Conservation (phyloP, 2,113 vertebrate genomes). For the Chlamydotis undulata region DNA sequence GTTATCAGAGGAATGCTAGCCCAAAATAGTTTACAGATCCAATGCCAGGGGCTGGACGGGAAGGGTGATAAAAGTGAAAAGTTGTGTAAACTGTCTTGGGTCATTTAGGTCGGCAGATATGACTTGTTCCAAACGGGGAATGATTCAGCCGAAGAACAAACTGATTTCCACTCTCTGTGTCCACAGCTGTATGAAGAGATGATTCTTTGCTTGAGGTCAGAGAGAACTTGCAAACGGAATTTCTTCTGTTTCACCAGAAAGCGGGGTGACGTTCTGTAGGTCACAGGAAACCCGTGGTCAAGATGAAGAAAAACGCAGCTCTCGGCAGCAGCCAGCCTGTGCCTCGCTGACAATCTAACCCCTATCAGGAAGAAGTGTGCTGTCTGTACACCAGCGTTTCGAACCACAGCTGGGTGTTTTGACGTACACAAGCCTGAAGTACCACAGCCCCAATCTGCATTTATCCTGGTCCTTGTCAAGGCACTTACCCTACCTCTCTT, state of each 20-base stretch:
- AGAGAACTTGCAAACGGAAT: not conserved
- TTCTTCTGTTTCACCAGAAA: not conserved
- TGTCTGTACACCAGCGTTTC: not conserved
- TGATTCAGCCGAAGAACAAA: not conserved
- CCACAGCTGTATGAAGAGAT: not conserved
- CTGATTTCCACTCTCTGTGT: not conserved
- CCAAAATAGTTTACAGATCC: not conserved
- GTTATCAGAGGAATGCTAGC: not conserved
- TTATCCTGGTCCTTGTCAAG: not conserved
- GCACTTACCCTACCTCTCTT: not conserved
- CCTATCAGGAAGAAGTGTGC: not conserved
- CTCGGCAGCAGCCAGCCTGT: not conserved
- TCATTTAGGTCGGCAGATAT: not conserved
- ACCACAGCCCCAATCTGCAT: fast-evolving
- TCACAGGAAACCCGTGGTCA: not conserved
- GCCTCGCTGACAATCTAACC: not conserved
- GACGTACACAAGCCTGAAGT: not conserved
- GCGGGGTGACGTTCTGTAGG: not conserved
- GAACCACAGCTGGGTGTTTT: not conserved
- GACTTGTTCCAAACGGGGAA: fast-evolving
- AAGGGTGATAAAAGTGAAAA: not conserved
- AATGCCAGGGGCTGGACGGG: not conserved
- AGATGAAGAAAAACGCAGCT: not conserved
- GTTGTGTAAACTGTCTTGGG: not conserved
- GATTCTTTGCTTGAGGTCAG: not conserved